phyloP scores from a whole-genome alignment of 2,797 vertebrate genomes.

The Xiphorhynchus erythropygius region DNA sequence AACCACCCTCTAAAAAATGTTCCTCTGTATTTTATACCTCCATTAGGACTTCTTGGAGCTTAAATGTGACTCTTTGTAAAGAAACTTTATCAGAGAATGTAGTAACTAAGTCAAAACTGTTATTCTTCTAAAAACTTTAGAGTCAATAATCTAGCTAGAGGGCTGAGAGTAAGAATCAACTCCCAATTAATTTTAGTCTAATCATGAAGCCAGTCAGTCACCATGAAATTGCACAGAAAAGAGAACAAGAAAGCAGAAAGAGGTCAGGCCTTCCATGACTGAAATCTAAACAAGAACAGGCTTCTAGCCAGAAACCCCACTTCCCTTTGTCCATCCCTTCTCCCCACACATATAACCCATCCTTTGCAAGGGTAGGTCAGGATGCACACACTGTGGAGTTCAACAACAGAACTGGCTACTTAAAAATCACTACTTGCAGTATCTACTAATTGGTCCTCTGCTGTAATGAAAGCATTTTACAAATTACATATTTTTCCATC shows the following conservation, averaged over 20 bases:
- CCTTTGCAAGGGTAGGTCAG: not conserved
- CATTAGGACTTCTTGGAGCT: not conserved
- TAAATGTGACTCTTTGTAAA: not conserved
- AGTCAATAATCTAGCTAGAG: not conserved
- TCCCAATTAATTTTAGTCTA: conserved; percentile 31
- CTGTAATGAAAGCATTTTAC: not conserved
- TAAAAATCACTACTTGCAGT: not conserved
- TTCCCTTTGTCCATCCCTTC: not conserved
- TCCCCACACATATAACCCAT: not conserved
- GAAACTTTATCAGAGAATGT: not conserved
- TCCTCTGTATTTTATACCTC: not conserved
- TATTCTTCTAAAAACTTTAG: not conserved
- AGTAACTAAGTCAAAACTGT: not conserved
- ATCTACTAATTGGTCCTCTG: not conserved
- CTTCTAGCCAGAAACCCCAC: not conserved
- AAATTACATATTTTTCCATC: not conserved
- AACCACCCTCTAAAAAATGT: not conserved
- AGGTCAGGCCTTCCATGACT: conserved; percentile 46
- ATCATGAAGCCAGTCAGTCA: conserved; percentile 37
- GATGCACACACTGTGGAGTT: not conserved
- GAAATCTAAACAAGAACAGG: conserved; percentile 21
- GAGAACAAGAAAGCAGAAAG: conserved; percentile 35
- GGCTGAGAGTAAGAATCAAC: not conserved
- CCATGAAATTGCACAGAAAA: conserved; percentile 50
- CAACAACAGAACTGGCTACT: not conserved